Evolutionary conservation across 1,140 invertebrate species (phyloP), one percentile per base, ranked within the genome.

Genomic region (Caenorhabditis inopinata): DNA sequence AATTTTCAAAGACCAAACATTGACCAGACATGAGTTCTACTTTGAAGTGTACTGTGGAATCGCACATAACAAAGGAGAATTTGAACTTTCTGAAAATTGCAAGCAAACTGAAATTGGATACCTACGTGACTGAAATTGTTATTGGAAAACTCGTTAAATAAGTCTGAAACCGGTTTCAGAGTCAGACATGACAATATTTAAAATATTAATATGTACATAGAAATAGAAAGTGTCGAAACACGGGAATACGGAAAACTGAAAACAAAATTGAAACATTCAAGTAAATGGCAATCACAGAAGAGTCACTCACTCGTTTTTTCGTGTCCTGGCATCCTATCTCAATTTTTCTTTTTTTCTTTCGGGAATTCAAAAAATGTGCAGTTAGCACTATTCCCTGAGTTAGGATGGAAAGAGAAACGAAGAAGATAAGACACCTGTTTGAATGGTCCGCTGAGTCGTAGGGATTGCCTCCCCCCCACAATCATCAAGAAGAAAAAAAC

Each of bases 231-330:
- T n/a, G n/a, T n/a, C n/a, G n/a, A n/a, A n/a, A 32, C 51, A 58
- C 51, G 51, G 29, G 51, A 58, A 58, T 14, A 11, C 7, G 48
- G 27, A 16, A 16, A 58, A 48, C n/a, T 58, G 51, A 58, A 58
- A 58, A 68, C 29, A 68, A 38, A 38, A 68, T 68, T 68, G 58
- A 68, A 68, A 68, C 58, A 68, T 68, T n/a, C n/a, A n/a, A 68
- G 58, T 68, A 32, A 68, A 21, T 68, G 58, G 38, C 58, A 68
- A 68, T 68, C 58, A 68, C n/a, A n/a, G n/a, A 68, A 68, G 58
- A 68, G 38, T 68, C 58, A 68, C 58, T 68, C 58, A 68, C 58
- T 68, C 58, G 51, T 58, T 29, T 29, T 32, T 32, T 16, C 9
- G n/a, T 21, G 27, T 32, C 51, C 38, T 9, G 23, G 23, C 32